Evolutionary conservation across 2,888 invertebrate genomes (phyloP), one percentile per base, ranked within the genome.

Genomic region (Odontomyia ornata): DNA sequence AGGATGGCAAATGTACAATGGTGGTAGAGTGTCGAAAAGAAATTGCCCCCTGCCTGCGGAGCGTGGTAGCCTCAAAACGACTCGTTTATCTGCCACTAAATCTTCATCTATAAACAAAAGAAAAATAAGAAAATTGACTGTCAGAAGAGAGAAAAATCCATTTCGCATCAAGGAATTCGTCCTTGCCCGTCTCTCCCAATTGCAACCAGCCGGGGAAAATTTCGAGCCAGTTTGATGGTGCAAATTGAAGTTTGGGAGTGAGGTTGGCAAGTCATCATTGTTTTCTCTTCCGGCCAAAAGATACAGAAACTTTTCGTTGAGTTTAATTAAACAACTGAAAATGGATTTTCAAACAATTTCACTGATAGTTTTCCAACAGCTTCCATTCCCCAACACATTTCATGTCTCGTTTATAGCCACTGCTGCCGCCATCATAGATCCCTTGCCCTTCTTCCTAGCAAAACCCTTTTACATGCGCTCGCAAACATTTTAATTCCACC

Each of bases 291-390:
- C 25, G 11, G 28, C 25, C 13, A 30, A n/a, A 25, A 64, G 18
- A 57, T 3, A 73, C 73, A 73, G 28, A 60, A 73, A 57, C 9
- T 30, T 5, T 57, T 30, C 73, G 30, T 36, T 21, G 57, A 57
- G 73, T 73, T 73, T 73, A 73, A 73, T 73, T 73, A 73, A 57
- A 73, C 73, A 57, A 73, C 60, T 73, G 73, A 57, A 57, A 73
- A 73, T 73, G 73, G 73, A 73, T 73, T 73, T 73, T 73, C 73
- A 18, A 73, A 57, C 73, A 57, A 73, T 73, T 73, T 73, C 57
- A 56, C 60, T 57, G 57, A 73, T 57, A 73, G 73, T 73, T 73
- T 73, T 36, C 5, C 69, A 13, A 60, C 60, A 60, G 25, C 52
- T 15, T 52, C 18, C 21, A 25, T 60, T 60, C 18, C 25, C 60